phyloP scores from a whole-genome alignment of 2,113 vertebrate species.

The Otocyon megalotis region DNA sequence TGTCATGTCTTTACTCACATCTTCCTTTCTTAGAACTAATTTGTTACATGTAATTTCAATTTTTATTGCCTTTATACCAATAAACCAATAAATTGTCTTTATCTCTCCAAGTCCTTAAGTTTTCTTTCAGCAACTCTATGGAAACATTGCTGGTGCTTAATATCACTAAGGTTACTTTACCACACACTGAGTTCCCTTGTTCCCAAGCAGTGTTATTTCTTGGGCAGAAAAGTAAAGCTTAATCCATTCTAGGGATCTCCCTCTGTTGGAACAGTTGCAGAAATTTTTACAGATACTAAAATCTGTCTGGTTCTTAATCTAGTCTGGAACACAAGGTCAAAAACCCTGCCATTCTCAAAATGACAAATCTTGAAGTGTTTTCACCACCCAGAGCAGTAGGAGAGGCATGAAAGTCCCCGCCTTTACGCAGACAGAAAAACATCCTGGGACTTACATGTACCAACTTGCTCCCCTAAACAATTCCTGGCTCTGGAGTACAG shows the following conservation, averaged over 20 bases:
- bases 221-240: not conserved
- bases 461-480: not conserved
- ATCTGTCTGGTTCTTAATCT: constrained; percentile 58
- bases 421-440: not conserved
- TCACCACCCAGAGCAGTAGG: not conserved
- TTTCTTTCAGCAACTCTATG: not conserved
- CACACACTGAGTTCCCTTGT: not conserved
- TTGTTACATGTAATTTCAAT: not conserved
- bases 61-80: not conserved
- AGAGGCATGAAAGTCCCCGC: not conserved
- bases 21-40: not conserved
- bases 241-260: not conserved
- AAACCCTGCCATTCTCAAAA: constrained; percentile 34
- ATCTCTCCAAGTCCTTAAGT: not conserved
- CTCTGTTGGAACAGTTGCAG: constrained; percentile 35
- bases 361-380: not conserved
- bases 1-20: not conserved
- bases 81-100: too few species aligned
- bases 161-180: not conserved
- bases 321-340: constrained; percentile 33
- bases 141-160: not conserved
- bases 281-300: constrained; percentile 47
- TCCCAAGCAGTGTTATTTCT: not conserved
- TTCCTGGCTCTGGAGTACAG: not conserved
- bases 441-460: constrained; percentile 21